Evolutionary conservation across 2,888 invertebrate species (phyloP), one percentile per base, ranked within the genome.

Genomic region (Idaea biselata): DNA sequence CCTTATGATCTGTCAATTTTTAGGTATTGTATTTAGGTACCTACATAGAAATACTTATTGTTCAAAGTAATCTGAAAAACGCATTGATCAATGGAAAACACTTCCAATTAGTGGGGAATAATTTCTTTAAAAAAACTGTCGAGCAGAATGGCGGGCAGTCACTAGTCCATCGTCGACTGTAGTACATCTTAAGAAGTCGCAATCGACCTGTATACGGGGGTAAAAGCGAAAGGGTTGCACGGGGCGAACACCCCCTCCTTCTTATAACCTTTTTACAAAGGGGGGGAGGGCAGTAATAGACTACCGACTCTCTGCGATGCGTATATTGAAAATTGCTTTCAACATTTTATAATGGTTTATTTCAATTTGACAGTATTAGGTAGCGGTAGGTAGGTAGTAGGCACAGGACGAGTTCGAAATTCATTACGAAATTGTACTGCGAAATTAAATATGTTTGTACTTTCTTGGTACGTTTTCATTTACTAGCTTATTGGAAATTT

Each of bases 201-300:
- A 44, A 53, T 32, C 55, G 55, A 32, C 54, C 58, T 64, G 60
- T 62, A 64, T 60, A 59, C 59, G 58, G 57, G 86, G 90, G 91
- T 89, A 87, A 91, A 91, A 91, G 90, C 91, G 91, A 92, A 92
- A 92, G 92, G 92, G 92, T 92, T 92, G 91, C 82, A 88, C 16
- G 55, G 75, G 78, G 82, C 88, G 88, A 81, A 84, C 90, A 89
- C 91, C 90, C 82, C 89, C 90, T 87, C 89, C 91, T 91, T 91
- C 91, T 91, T 91, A 91, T 91, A 91, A 89, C 89, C 91, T 91
- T 92, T 91, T 92, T 92, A 91, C 89, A 80, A 80, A 81, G 90
- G 91, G 87, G 72, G 87, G 91, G 78, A 74, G 76, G 72, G 89
- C 89, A 88, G 89, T 87, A 91, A 79, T 78, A 77, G 78, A 77